Evolutionary conservation across 2,113 vertebrate species (phyloP).

Genomic region (Tonatia bakeri): DNA sequence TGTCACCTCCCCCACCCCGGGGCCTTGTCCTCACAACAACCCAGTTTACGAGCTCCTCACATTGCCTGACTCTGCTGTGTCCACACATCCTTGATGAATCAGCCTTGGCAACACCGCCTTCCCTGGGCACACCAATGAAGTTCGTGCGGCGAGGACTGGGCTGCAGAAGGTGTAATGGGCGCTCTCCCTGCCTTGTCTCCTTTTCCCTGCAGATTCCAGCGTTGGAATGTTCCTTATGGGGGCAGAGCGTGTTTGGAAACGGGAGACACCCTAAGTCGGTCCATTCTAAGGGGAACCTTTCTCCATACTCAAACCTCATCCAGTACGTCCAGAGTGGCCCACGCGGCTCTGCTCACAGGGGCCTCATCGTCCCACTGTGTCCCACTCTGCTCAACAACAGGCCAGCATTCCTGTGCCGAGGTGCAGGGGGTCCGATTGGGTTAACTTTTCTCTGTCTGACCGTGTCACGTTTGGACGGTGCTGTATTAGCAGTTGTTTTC

Average conservation of each 20-base stretch:
- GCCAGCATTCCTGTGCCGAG: constrained; percentile 7
- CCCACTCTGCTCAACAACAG: constrained; percentile 29
- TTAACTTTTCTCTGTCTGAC: constrained; percentile 79
- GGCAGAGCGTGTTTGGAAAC: background rate
- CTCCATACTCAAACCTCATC: background rate
- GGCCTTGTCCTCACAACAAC: background rate
- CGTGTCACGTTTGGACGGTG: constrained; percentile 75
- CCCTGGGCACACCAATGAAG: background rate
- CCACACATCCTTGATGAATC: background rate
- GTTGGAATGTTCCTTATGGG: background rate
- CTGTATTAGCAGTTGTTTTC: constrained; percentile 77
- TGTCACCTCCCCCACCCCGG: background rate
- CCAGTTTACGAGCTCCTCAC: background rate
- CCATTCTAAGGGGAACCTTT: background rate
- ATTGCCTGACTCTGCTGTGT: background rate
- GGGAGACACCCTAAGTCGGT: background rate
- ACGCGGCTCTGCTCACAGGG: fast-evolving
- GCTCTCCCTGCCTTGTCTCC: background rate
- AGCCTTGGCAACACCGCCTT: background rate
- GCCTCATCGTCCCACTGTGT: background rate
- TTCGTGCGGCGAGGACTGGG: background rate
- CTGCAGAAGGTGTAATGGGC: background rate
- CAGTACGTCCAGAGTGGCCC: fast-evolving
- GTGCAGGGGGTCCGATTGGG: constrained; percentile 68
- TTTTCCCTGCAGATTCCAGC: background rate